phyloP scores from a whole-genome alignment of 2,888 invertebrate genomes.

The Crossocerus cetratus region DNA sequence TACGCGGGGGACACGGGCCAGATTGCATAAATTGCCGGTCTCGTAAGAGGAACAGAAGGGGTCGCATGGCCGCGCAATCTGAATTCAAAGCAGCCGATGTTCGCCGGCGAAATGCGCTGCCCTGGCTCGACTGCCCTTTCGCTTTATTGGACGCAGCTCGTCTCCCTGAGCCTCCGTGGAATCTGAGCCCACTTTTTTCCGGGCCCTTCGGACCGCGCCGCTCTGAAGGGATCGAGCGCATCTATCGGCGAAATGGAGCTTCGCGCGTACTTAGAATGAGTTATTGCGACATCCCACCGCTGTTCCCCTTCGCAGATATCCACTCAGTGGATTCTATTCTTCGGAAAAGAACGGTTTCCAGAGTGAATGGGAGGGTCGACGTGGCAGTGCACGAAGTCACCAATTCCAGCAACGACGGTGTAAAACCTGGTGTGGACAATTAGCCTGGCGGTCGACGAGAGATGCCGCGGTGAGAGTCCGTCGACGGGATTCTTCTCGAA shows the following conservation, averaged over 20 bases:
- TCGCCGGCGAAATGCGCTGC: constrained; percentile 53
- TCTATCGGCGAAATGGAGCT: not conserved
- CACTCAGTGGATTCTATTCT: too few relatives aligned
- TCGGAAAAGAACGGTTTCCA: too few relatives aligned
- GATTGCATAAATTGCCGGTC: constrained; percentile 73
- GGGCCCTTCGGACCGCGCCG: constrained; percentile 11
- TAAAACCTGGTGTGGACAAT: constrained; percentile 13
- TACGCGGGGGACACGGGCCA: constrained; percentile 64
- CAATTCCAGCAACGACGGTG: too few relatives aligned
- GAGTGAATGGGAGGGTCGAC: too few relatives aligned
- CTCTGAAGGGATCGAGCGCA: not conserved
- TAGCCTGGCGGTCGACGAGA: constrained; percentile 17
- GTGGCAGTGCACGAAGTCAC: too few relatives aligned
- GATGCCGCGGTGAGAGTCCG: not conserved
- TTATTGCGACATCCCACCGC: not conserved
- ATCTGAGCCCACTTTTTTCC: constrained; percentile 36
- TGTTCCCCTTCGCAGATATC: too few relatives aligned
- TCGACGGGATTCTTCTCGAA: constrained; percentile 11
- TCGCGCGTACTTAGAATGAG: not conserved
- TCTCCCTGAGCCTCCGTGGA: constrained; percentile 21
- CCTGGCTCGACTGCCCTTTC: constrained; percentile 20
- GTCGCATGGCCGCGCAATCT: constrained; percentile 66
- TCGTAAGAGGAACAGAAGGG: constrained; percentile 66
- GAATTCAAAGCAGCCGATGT: constrained; percentile 72
- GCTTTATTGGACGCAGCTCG: constrained; percentile 50